phyloP scores from a whole-genome alignment of 2,888 invertebrate genomes.

The Conistra vaccinii region DNA sequence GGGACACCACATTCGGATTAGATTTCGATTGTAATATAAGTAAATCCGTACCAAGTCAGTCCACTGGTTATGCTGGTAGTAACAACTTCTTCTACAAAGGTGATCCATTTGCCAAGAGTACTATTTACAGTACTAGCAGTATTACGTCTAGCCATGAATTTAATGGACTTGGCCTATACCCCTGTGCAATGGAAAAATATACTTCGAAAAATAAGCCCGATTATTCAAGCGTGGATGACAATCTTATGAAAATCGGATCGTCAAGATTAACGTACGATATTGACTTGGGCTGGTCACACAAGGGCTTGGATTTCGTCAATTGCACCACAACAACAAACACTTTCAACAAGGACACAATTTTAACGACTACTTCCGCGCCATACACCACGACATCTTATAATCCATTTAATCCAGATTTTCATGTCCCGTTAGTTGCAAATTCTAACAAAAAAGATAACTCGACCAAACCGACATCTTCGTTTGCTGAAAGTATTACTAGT shows the following conservation, averaged over 20 bases:
- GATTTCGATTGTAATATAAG: conserved; percentile 85
- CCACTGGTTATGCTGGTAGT: conserved; percentile 76
- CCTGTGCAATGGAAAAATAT: conserved; percentile 89
- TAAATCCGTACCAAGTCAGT: conserved; percentile 80
- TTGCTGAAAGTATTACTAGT: conserved; percentile 84
- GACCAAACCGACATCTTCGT: conserved; percentile 81
- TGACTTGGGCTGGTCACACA: conserved; percentile 88
- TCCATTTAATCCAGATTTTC: conserved; percentile 88
- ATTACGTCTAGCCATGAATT: conserved; percentile 87
- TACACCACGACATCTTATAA: conserved; percentile 85
- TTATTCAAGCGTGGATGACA: conserved; percentile 85
- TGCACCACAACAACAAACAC: conserved; percentile 81
- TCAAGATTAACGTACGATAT: conserved; percentile 88
- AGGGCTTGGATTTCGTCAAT: conserved; percentile 87
- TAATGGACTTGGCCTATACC: conserved; percentile 85
- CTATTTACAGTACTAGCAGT: conserved; percentile 87
- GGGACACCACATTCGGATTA: conserved; percentile 81
- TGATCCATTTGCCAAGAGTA: conserved; percentile 85
- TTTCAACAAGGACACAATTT: conserved; percentile 84
- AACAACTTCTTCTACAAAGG: conserved; percentile 86
- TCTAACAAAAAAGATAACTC: conserved; percentile 81
- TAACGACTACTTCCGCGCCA: conserved; percentile 80
- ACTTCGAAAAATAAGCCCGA: conserved; percentile 85
- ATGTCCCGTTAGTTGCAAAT: conserved; percentile 83
- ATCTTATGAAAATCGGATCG: conserved; percentile 87